phyloP scores from a whole-genome alignment of 2,113 vertebrate species.

The Fregata magnificens region DNA sequence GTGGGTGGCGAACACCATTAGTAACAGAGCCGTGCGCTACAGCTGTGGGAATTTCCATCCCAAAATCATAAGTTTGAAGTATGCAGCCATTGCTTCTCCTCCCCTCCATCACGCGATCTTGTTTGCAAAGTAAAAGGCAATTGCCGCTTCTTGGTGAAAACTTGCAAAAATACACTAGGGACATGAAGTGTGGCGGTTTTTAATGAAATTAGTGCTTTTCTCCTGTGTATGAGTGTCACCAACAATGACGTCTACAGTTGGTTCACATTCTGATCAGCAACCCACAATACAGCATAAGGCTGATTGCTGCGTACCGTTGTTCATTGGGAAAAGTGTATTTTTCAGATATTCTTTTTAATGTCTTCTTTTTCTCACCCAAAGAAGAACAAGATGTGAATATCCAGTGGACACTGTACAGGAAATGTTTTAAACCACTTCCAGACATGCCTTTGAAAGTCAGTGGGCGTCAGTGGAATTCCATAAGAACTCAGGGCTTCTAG shows the following conservation, averaged over 20 bases:
- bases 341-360: background rate
- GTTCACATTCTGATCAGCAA: background rate
- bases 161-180: background rate
- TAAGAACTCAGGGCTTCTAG: background rate
- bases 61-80: background rate
- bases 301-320: background rate
- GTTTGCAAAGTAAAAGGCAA: background rate
- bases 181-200: background rate
- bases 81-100: background rate
- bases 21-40: background rate
- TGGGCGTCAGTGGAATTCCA: background rate
- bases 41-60: background rate
- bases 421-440: background rate
- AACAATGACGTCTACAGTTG: background rate
- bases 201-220: background rate
- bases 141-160: background rate
- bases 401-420: background rate
- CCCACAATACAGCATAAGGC: background rate
- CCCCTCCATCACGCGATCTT: background rate
- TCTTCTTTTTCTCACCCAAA: background rate
- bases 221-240: background rate
- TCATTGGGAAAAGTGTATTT: background rate
- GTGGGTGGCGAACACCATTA: background rate
- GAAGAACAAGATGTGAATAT: background rate
- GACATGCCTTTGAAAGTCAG: background rate